These are phyloP conservation scores for Danio aesculapii DNA, from an alignment of 2,797 vertebrate genomes.

Conservation along the genomic window DNA sequence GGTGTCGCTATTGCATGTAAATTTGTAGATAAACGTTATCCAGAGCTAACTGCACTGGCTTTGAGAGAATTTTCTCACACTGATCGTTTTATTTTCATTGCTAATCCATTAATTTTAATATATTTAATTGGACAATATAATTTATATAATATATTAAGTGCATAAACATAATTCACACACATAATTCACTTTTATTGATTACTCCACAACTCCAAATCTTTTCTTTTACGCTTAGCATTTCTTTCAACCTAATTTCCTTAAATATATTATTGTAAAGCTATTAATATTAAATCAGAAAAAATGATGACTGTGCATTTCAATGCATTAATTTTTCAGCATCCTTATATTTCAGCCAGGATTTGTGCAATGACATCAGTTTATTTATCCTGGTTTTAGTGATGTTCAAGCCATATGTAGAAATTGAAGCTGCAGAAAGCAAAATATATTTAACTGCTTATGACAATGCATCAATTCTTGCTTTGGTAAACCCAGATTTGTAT, in stretches of 20 bases:
- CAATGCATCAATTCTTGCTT: background rate
- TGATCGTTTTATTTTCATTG: background rate
- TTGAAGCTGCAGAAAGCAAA: background rate
- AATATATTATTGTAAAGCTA: background rate
- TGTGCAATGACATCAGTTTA: background rate
- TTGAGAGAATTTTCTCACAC: background rate
- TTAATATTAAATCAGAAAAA: background rate
- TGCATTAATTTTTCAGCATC: background rate
- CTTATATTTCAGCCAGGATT: background rate
- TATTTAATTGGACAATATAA: background rate
- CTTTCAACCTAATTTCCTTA: background rate
- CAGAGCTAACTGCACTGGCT: background rate
- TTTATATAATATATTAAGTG: background rate
- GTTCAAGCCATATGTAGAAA: background rate
- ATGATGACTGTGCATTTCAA: background rate
- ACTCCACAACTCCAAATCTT: background rate
- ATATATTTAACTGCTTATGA: background rate
- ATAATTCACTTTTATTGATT: background rate
- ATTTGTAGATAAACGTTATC: background rate
- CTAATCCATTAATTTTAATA: background rate
- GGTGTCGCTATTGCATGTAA: conserved; percentile 46
- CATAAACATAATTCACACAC: background rate
- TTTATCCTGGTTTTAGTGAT: background rate
- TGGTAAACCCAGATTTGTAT: background rate
- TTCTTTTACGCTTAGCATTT: background rate